These are phyloP conservation scores for Chlorodrepanis virens DNA, from an alignment of 2,113 vertebrate species.

Conservation along the genomic window DNA sequence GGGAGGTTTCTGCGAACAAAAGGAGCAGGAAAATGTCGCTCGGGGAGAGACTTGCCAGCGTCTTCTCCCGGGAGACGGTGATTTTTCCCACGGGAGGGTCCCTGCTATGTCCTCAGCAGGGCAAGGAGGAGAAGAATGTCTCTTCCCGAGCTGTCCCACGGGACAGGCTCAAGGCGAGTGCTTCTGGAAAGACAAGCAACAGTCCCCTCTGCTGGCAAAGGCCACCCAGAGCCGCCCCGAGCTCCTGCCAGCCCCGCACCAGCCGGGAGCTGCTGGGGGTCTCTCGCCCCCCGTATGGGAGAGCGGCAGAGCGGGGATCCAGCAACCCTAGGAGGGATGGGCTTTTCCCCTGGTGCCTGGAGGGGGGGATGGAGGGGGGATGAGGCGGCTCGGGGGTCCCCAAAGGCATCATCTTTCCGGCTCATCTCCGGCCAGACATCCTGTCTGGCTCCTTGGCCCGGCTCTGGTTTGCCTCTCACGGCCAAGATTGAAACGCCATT, in stretches of 20 bases:
- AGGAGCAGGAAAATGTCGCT: background rate
- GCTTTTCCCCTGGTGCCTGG: background rate
- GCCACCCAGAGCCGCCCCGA: background rate
- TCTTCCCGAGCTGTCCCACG: background rate
- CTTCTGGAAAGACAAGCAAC: background rate
- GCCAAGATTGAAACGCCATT: background rate
- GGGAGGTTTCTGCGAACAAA: background rate
- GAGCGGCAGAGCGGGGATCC: no score
- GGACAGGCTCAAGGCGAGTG: background rate
- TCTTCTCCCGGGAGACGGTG: background rate
- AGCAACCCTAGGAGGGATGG: accelerated
- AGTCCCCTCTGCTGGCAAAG: background rate
- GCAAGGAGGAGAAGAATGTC: background rate
- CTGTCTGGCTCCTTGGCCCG: background rate
- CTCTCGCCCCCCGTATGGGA: accelerated
- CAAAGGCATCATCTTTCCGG: background rate
- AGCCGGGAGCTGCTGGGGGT: accelerated
- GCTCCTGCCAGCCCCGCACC: background rate
- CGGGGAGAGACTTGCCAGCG: background rate
- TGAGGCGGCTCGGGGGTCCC: background rate
- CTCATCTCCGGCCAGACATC: conserved; percentile 26
- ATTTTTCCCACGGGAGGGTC: background rate
- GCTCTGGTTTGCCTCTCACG: background rate
- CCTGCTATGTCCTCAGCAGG: background rate
- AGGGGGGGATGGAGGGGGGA: accelerated